Conservation (phyloP, 2,113 vertebrate species). For the Ictalurus punctatus region DNA sequence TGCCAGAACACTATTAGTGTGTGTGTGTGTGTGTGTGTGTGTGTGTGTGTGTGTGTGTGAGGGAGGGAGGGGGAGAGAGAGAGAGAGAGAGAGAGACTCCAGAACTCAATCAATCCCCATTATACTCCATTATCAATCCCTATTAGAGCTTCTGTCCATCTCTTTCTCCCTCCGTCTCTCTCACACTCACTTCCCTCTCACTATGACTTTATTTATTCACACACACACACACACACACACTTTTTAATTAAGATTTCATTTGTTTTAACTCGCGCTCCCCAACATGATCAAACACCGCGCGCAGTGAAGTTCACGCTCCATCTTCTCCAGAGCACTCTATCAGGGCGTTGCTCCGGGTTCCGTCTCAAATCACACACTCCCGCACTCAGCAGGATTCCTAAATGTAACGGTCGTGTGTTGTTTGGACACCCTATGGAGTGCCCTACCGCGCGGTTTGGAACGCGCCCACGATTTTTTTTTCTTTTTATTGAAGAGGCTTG, state of each 20-base stretch:
- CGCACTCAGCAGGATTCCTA: not conserved
- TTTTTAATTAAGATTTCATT: too few species aligned
- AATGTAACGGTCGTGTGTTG: not conserved
- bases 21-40: constrained; percentile 15
- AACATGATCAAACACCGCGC: not conserved
- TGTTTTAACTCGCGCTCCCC: too few species aligned
- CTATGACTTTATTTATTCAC: not conserved
- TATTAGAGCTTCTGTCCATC: not conserved
- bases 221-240: too few species aligned
- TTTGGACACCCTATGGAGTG: not conserved
- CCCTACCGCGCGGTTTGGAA: not conserved
- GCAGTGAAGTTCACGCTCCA: not conserved
- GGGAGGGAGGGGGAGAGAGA: too few species aligned
- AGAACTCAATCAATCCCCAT: not conserved
- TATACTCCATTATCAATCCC: not conserved
- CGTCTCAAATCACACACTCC: not conserved
- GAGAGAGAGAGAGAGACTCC: not conserved
- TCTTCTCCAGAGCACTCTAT: not conserved
- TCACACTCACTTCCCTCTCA: constrained; percentile 4
- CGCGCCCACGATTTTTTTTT: not conserved
- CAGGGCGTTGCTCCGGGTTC: too few species aligned
- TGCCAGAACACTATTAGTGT: not conserved
- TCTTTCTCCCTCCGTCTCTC: not conserved
- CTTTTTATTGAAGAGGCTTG: too few species aligned
- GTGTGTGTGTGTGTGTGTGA: constrained; percentile 15